Evolutionary conservation across 2,797 vertebrate species (phyloP), one percentile per base, ranked within the genome.

Genomic region (Rachycentron canadum): DNA sequence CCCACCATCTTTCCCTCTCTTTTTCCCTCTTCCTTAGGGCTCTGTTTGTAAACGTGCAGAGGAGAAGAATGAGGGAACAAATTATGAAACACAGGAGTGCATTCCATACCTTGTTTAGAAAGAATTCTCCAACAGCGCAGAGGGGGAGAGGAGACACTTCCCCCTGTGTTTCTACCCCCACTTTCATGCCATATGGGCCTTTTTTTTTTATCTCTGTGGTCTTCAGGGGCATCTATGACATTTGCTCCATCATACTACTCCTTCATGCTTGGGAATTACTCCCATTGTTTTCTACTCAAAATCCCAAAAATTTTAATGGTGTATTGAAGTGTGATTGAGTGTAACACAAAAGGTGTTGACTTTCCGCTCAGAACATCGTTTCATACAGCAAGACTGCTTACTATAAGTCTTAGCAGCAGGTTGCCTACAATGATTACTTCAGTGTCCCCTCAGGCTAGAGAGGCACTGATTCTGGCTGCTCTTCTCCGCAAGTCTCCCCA

Each of bases 91-190:
- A 84, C 93, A 91, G 94, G 87, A 93, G 90, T 90, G 86, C 93
- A 95, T 96, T 95, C 95, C 95, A 95, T 95, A 95, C 94, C 95
- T 95, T 95, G 93, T 95, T 95, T 95, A 94, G 94, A 92, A 93
- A 94, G 88, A 92, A 92, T 93, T 89, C 88, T 92, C 88, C 77
- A 82, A 86, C 88, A 82, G 91, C 28, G 38, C 85, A 85, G 92
- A 82, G 76, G 76, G 78, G 79, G 78, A 89, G 87, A 85, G 79
- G 81, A 90, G 84, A 75, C 69, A 76, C 78, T 82, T 86, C 72
- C 71, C 85, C 69, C 66, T 32, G 45, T 3, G 41, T 63, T 75
- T 60, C 84, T 36, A 78, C 82, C 88, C 85, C 90, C 79, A 83
- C 86, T 85, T 90, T 86, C 64, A 82, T 78, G 76, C 83, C 86